Conservation (phyloP, 2,113 vertebrate species). For the Rhinoderma darwinii region DNA sequence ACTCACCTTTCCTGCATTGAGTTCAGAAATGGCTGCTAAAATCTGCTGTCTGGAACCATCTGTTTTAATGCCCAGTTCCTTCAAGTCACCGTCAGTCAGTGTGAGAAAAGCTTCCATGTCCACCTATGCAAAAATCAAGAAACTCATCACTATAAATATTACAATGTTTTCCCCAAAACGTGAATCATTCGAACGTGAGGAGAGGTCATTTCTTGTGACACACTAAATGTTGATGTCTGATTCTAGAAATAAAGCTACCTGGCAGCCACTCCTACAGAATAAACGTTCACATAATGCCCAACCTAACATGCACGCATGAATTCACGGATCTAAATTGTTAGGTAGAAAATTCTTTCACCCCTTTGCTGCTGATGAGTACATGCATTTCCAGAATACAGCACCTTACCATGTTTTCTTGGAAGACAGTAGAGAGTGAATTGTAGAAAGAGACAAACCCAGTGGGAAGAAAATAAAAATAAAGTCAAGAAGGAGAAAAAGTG, state of each 20-base stretch:
- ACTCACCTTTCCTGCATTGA: constrained; percentile 95
- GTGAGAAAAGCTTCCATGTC: constrained; percentile 99
- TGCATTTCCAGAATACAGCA: neutral
- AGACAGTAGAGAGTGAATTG: neutral
- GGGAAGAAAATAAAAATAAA: neutral
- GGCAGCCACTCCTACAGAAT: too few species aligned
- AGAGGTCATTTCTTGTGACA: too few species aligned
- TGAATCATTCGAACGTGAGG: too few species aligned
- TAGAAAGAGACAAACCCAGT: neutral
- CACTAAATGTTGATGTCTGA: too few species aligned
- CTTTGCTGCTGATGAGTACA: neutral
- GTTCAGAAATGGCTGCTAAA: constrained; percentile 93
- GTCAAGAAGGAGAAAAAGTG: neutral
- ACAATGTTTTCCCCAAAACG: neutral
- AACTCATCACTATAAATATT: neutral
- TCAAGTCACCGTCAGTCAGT: constrained; percentile 94
- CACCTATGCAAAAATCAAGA: constrained; percentile 73
- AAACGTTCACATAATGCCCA: too few species aligned
- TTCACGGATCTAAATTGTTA: too few species aligned
- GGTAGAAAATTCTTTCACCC: too few species aligned
- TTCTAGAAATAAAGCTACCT: too few species aligned
- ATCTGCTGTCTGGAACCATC: constrained; percentile 96
- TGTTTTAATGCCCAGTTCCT: constrained; percentile 95
- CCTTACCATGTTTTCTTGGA: neutral
- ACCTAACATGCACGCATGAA: too few species aligned